Conservation (phyloP, 2,113 vertebrate species). For the Thunnus maccoyii region DNA sequence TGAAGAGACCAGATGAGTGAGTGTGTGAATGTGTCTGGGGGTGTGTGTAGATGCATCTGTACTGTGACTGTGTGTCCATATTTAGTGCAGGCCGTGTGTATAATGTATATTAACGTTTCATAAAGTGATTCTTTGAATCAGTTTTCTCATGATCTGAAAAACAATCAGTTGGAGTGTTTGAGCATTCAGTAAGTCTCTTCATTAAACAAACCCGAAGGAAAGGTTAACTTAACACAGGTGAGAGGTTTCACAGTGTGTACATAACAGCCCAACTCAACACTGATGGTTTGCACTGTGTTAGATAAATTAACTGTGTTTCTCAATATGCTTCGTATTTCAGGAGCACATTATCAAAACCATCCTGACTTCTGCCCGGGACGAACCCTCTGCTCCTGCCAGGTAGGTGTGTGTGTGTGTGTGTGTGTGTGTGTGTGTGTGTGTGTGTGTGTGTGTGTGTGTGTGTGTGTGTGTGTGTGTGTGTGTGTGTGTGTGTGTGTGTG, state of each 20-base stretch:
- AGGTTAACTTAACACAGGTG: background rate
- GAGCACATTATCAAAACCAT: conserved; percentile 97
- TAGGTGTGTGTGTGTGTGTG: conserved; percentile 64
- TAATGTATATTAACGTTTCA: conserved; percentile 11
- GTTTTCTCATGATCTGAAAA: conserved; percentile 4
- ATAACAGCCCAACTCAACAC: background rate
- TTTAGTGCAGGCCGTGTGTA: background rate
- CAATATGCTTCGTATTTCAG: conserved; percentile 80
- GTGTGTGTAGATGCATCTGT: conserved; percentile 1
- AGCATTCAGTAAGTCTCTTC: background rate
- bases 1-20: conserved; percentile 35
- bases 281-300: background rate
- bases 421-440: too few relatives aligned
- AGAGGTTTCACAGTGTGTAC: background rate
- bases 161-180: background rate
- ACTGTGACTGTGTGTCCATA: conserved; percentile 8
- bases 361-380: conserved; percentile 94
- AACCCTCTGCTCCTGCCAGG: conserved; percentile 97
- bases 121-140: conserved; percentile 10
- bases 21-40: conserved; percentile 17
- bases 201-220: background rate
- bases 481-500: too few relatives aligned
- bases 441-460: too few relatives aligned
- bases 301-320: conserved; percentile 24
- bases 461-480: too few relatives aligned